Base-by-base conservation (phyloP, 2,888 invertebrate species). In the Rhingia rostrata region DNA sequence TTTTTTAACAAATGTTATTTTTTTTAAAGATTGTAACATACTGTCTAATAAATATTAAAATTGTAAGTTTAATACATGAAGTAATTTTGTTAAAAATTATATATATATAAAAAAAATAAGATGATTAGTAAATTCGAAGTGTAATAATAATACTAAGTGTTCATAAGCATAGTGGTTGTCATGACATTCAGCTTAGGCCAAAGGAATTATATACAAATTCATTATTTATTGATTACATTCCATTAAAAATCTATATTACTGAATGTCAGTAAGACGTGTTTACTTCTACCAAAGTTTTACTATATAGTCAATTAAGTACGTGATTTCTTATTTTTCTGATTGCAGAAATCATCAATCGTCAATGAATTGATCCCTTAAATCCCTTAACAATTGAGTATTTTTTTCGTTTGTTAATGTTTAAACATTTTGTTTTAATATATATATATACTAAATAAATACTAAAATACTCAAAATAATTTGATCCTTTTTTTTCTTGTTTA, bases 121-220 rank as follows among this genome's bases (percentile, higher is more conserved):
- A 72, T 64, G 70, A 80, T 80, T 80, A 80, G 80, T 84, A 84
- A 80, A 84, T 84, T 84, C 84, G 84, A 84, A 84, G 80, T 80
- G 80, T 84, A 80, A 80, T 84, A 80, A 80, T 84, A 84, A 84
- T 84, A 84, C 80, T 84, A 80, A 70, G 84, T 80, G 74, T 80
- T 84, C 80, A 84, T 84, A 84, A 84, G 84, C 80, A 84, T 80
- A 84, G 80, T 84, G 75, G 80, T 84, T 80, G 84, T 84, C 83
- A 83, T 84, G 84, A 84, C 84, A 84, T 84, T 84, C 84, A 84
- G 84, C 80, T 75, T 84, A 84, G 80, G 80, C 74, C 80, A 80
- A 83, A 56, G 80, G 80, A 80, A 80, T 80, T 80, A 80, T 84
- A 66, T 80, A 80, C 80, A 84, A 79, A 83, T 73, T 78, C 56